Conservation (phyloP, 2,888 invertebrate species). For the Chrysomela aeneicollis region DNA sequence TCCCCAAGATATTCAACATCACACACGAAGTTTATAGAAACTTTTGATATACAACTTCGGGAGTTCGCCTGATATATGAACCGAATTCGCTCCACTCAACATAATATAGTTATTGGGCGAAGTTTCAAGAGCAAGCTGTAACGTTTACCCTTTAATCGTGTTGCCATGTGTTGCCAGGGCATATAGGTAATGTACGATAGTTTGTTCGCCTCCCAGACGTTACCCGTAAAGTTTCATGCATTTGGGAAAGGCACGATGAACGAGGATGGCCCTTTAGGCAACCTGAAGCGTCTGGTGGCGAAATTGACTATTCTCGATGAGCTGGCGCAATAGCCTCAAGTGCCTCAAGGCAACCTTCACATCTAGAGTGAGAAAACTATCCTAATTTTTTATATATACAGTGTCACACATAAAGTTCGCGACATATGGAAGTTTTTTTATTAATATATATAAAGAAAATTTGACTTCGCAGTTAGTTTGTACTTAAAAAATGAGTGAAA, state of each 20-base stretch:
- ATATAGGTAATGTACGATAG: slow-evolving; percentile 54
- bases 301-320: slow-evolving; percentile 8
- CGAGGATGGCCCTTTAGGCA: slow-evolving; percentile 26
- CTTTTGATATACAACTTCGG: slow-evolving; percentile 44
- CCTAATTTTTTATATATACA: no score
- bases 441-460: no score
- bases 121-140: slow-evolving; percentile 53
- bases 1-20: slow-evolving; percentile 5
- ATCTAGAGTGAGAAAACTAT: no score
- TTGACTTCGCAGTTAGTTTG: no score
- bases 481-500: no score
- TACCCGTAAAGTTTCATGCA: slow-evolving; percentile 50
- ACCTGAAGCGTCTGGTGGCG: slow-evolving; percentile 23
- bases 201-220: slow-evolving; percentile 52
- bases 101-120: slow-evolving; percentile 53
- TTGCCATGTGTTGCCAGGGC: slow-evolving; percentile 53
- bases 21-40: slow-evolving; percentile 32
- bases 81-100: slow-evolving; percentile 49
- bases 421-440: no score
- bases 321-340: background rate
- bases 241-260: slow-evolving; percentile 11
- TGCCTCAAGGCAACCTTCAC: no score
- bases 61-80: slow-evolving; percentile 40
- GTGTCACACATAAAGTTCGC: no score
- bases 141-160: slow-evolving; percentile 54